Percentiles rank a stretch among this genome's conserved stretches.
phyloP scores from a whole-genome alignment of 1,140 invertebrate species.

The Saccostrea cuccullata region DNA sequence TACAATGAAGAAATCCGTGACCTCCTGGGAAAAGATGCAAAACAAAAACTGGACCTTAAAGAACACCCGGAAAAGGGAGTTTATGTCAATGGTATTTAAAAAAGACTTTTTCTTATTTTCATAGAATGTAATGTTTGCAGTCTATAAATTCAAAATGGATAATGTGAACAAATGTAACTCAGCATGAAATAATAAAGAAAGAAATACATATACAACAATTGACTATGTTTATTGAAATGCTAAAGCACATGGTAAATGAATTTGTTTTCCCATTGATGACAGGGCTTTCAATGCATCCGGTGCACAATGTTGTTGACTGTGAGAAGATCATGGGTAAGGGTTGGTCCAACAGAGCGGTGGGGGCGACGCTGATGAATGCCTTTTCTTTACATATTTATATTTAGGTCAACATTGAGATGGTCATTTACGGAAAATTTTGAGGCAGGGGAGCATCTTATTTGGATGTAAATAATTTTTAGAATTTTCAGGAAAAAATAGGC shows the following conservation, averaged over 20 bases:
- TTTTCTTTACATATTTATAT: conserved; percentile 92
- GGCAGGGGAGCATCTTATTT: too few species aligned
- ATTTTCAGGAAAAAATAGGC: too few species aligned
- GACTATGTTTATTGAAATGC: too few species aligned
- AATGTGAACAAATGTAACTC: background rate
- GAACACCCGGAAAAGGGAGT: conserved; percentile 90
- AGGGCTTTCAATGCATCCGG: conserved; percentile 87
- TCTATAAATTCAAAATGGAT: background rate
- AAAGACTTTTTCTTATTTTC: background rate
- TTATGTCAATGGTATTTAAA: conserved; percentile 85
- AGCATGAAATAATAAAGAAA: background rate
- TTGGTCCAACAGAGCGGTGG: conserved; percentile 86
- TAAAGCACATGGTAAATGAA: background rate
- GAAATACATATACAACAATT: background rate
- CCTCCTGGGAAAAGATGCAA: conserved; percentile 84
- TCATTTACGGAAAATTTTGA: conserved; percentile 80
- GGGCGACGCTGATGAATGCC: conserved; percentile 91
- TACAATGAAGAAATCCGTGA: conserved; percentile 94
- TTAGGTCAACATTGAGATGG: conserved; percentile 93
- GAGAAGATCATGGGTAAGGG: conserved; percentile 86
- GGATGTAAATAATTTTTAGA: too few species aligned
- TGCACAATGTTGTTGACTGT: conserved; percentile 87
- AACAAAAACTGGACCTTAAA: conserved; percentile 87
- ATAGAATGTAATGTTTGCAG: background rate
- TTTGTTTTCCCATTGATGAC: background rate